These are phyloP conservation scores for Caenorhabditis panamensis DNA, from an alignment of 2,888 invertebrate genomes.

Conservation along the genomic window DNA sequence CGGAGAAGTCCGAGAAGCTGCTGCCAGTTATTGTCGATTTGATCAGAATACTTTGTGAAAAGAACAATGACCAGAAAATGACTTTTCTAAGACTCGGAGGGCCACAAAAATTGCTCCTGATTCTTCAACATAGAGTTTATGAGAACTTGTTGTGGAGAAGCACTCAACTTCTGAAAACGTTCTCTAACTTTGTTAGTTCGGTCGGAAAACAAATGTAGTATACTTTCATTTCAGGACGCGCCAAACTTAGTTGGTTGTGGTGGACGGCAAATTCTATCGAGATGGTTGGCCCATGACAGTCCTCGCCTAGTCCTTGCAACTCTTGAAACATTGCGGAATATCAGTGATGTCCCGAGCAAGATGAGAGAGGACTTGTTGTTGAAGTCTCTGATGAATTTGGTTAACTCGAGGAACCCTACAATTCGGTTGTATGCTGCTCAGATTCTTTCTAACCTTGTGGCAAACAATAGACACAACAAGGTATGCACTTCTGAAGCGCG, in stretches of 20 bases:
- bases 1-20: conserved; percentile 76
- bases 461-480: conserved; percentile 74
- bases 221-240: conserved; percentile 51
- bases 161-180: conserved; percentile 68
- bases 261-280: conserved; percentile 57
- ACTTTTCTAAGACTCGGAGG: conserved; percentile 64
- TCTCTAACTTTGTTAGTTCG: conserved; percentile 71
- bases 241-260: conserved; percentile 55
- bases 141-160: conserved; percentile 74
- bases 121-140: conserved; percentile 66
- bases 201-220: no score
- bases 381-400: conserved; percentile 55
- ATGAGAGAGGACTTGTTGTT: conserved; percentile 57
- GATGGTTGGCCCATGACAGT: conserved; percentile 64
- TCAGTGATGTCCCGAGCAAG: conserved; percentile 66
- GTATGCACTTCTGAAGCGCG: conserved; percentile 27
- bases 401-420: conserved; percentile 59
- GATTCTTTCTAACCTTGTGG: conserved; percentile 74
- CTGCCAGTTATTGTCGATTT: conserved; percentile 77
- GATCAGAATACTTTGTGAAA: conserved; percentile 71
- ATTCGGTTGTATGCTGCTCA: conserved; percentile 68
- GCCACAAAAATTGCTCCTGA: conserved; percentile 61
- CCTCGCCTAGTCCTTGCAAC: conserved; percentile 67
- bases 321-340: conserved; percentile 70
- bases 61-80: conserved; percentile 71